Evolutionary conservation across 2,113 vertebrate genomes (phyloP), one percentile per base, ranked within the genome.

Genomic region (Notechis scutatus): DNA sequence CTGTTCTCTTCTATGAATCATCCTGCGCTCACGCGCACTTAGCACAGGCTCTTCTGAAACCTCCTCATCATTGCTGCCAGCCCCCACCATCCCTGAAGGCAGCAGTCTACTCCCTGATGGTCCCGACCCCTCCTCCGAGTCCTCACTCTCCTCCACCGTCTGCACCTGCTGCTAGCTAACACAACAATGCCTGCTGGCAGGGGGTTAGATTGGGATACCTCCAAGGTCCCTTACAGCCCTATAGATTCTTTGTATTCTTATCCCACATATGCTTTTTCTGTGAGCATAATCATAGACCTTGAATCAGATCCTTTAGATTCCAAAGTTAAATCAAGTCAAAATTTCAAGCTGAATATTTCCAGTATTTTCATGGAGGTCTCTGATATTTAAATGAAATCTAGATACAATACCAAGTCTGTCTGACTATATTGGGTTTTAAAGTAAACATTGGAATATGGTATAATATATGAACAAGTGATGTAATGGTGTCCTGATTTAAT

Each of bases 401-500:
- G 92, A 64, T 87, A 21, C 94, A 93, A 87, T 15, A 92, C 86
- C 93, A 91, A 92, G 86, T 90, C 94, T 52, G 91, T 90, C 94
- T 52, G 93, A 34, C 74, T 95, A 64, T 85, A 94, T 93, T 95
- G 91, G 86, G 88, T 50, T 39, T 96, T 93, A 85, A 87, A 61
- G 92, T 95, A 90, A 90, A 52, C 87, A 2, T 95, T 92, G 93
- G 69, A 34, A 89, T 90, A 39, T 6, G 0, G 1, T 92, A 29
- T 92, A 93, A 89, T 95, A 93, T 91, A 94, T 87, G 61, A 95
- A 93, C 91, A 56, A 95, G 91, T 95, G 94, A 92, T 93, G 69
- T 90, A 86, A 94, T 95, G 94, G 52, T 94, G 95, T 93, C 74
- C 47, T 95, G 95, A 92, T 94, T 96, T 94, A 95, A 94, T 96